Base-by-base conservation (phyloP, 1,140 invertebrate species). In the Elysia chlorotica region DNA sequence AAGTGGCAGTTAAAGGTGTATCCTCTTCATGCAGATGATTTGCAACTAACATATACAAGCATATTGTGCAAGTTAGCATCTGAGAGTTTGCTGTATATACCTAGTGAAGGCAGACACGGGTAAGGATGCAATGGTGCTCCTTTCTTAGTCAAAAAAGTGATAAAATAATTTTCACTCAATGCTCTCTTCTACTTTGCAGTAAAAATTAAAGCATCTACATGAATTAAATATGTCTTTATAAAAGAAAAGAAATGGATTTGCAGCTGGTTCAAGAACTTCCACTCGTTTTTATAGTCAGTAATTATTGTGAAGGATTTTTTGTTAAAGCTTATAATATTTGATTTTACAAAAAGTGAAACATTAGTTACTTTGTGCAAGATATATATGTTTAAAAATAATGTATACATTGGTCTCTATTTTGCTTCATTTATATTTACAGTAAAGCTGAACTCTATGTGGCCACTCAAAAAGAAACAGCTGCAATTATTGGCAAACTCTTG, bases 1-100 rank as follows among this genome's bases (percentile, higher is more conserved):
- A 71, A 71, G 30, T 71, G 69, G 69, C 69, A 71, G 59, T 37
- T 71, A 21, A 71, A 71, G 25, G 69, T 71, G 25, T 71, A 71
- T 63, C 69, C 69, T 30, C 31, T 71, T 17, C 69, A 71, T 71
- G 59, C 69, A 30, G 69, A 71, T 33, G 69, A 71, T 33, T 25
- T 71, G 0, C 69, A 71, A 59, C 36, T 71, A 4, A 71, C 48
- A 37, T 71, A 62, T 57, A 41, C 59, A 56, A 69, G 67, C 25
- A 69, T 62, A 19, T 48, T 71, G 36, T 71, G 69, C 37, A 71
- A 71, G 33, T 23, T 71, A 17, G 69, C 69, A 23, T 71, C 69
- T 19, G 69, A 71, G 57, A 71, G 69, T 71, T 31, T 71, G 14
- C 69, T 71, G 6, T 71, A 71, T 38, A 71, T 71, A 48, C 69